Percentiles rank a stretch among this genome's conserved stretches.
Conservation (phyloP, 1,140 invertebrate species). For the Brachionus manjavacas region DNA sequence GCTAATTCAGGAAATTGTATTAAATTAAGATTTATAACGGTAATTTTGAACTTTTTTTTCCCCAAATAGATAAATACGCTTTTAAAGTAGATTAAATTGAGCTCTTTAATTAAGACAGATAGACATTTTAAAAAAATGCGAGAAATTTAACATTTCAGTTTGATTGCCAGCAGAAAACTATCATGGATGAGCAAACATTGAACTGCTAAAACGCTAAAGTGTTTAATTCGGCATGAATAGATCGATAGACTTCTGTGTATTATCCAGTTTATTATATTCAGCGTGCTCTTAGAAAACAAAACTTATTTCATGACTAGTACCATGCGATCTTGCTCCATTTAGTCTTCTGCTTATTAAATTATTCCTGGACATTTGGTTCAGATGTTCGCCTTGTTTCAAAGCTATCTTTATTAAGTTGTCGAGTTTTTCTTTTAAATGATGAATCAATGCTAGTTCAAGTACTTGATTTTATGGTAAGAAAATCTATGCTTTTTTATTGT, state of each 20-base stretch:
- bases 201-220: not conserved
- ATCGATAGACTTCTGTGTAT: not conserved
- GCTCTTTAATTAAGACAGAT: conserved; percentile 18
- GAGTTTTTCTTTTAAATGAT: not conserved
- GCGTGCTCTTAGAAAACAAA: not conserved
- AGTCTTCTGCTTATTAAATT: not conserved
- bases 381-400: not conserved
- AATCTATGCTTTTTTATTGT: not conserved
- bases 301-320: not conserved
- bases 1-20: conserved; percentile 19
- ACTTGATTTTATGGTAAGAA: not conserved
- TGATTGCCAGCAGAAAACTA: conserved; percentile 1
- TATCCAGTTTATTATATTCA: not conserved
- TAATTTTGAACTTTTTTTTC: conserved; percentile 19
- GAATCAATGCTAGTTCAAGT: not conserved
- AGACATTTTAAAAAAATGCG: not conserved
- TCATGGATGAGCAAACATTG: not conserved
- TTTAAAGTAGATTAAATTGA: not conserved
- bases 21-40: conserved; percentile 33
- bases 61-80: conserved; percentile 8
- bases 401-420: not conserved
- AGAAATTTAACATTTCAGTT: conserved; percentile 1
- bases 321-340: not conserved
- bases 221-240: not conserved
- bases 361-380: not conserved